Base-by-base conservation (phyloP, 1,140 invertebrate species). In the Drosophila watanabei region DNA sequence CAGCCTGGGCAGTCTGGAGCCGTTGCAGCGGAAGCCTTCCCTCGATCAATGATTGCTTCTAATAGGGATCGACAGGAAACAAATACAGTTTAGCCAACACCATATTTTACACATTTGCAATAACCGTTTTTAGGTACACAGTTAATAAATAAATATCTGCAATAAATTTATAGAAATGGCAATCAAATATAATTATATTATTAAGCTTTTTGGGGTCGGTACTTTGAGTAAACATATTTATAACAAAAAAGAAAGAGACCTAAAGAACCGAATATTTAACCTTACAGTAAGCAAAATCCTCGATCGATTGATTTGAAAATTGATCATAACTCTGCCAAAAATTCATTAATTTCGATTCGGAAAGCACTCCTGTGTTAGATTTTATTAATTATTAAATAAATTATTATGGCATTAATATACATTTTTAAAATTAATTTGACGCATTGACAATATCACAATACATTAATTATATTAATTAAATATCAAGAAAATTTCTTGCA, bases 1-100 rank as follows among this genome's bases (percentile, higher is more conserved):
- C 56, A 1, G 82, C 78, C 48, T 92, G 90, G 90, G 60, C 80
- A 33, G 65, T 48, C 4, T 82, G 76, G 79, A 59, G 71, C 11
- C 81, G 39, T 56, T 92, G 91, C 60, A 69, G 46, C n/a, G 78
- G 80, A 8, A 4, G 20, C 11, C 62, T 82, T 43, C 80, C 81
- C 0, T 54, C 71, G 9, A 85, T 92, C 33, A 45, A 90, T 24
- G 35, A 63, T 35, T 92, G 80, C 39, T 92, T 89, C 63, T 73
- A 69, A 75, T 7, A 33, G 33, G 33, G 9, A 11, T 33, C 33
- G 33, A 33, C 33, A 24, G 24, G 3, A 24, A 24, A 24, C 24
- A 24, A 24, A 1, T 24, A 24, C 1, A 24, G 24, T 24, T 24
- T 24, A 14, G 1, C 33, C 8, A 9, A 37, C 5, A 13, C 11